Conservation (phyloP, 1,140 invertebrate genomes). For the Zaprionus africanus region DNA sequence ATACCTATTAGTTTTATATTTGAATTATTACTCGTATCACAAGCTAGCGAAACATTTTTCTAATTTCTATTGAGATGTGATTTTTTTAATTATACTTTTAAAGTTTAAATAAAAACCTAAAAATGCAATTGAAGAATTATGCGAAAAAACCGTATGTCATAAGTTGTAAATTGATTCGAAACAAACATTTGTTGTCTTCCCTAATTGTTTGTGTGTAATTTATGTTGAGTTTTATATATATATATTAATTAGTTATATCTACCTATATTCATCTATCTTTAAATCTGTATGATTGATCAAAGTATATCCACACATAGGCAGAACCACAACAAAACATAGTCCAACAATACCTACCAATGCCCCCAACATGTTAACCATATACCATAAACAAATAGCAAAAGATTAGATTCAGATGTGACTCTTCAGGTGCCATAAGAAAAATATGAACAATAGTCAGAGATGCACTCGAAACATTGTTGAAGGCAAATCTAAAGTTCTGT, state of each 20-base stretch:
- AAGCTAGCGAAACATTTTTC: constrained; percentile 46
- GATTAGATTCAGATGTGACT: constrained; percentile 67
- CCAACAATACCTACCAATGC: constrained; percentile 4
- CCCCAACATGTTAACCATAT: constrained; percentile 11
- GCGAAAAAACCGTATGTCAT: constrained; percentile 26
- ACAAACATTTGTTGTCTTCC: constrained; percentile 72
- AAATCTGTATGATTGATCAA: constrained; percentile 25
- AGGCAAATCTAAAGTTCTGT: constrained; percentile 28
- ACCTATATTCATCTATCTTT: constrained; percentile 9
- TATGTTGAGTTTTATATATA: constrained; percentile 71
- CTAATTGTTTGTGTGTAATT: constrained; percentile 70
- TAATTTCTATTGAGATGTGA: constrained; percentile 71
- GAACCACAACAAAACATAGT: not conserved
- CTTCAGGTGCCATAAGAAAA: constrained; percentile 70
- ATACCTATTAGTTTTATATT: constrained; percentile 45
- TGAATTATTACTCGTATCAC: constrained; percentile 29
- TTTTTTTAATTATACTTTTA: constrained; percentile 58
- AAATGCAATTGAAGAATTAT: constrained; percentile 43
- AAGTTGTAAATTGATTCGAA: constrained; percentile 44
- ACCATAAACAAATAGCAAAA: constrained; percentile 27
- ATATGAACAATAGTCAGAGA: constrained; percentile 64
- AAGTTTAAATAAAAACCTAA: constrained; percentile 35
- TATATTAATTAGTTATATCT: constrained; percentile 62
- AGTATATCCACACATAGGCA: constrained; percentile 51
- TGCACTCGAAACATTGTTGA: constrained; percentile 18